Percentiles rank a stretch among this genome's conserved stretches.
phyloP scores from a whole-genome alignment of 2,888 invertebrate genomes.

The Lucinisca nassula region DNA sequence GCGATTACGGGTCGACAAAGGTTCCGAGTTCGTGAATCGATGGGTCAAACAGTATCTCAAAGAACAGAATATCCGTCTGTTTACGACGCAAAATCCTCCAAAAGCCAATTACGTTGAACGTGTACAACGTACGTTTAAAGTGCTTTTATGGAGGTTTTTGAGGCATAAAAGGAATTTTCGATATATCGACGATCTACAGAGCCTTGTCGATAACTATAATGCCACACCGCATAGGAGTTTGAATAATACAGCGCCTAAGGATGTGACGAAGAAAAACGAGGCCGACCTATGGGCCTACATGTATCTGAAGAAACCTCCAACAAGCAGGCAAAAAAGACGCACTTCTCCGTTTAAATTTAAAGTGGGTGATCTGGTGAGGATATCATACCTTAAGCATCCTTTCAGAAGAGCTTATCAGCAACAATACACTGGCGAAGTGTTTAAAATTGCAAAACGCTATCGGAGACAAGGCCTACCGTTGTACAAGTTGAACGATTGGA shows the following conservation, averaged over 20 bases:
- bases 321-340: neutral
- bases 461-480: neutral
- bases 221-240: conserved; percentile 13
- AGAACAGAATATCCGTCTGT: neutral
- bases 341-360: conserved; percentile 7
- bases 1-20: conserved; percentile 21
- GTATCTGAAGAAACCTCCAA: neutral
- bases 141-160: conserved; percentile 3
- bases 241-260: conserved; percentile 1
- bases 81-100: conserved; percentile 12
- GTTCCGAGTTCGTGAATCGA: conserved; percentile 24
- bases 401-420: conserved; percentile 1
- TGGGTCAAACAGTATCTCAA: conserved; percentile 15
- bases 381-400: neutral
- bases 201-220: conserved; percentile 23
- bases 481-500: neutral
- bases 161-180: conserved; percentile 26
- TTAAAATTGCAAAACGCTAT: conserved; percentile 4
- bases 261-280: conserved; percentile 25
- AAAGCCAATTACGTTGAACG: conserved; percentile 29
- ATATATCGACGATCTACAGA: conserved; percentile 31
- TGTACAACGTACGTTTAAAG: conserved; percentile 2
- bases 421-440: neutral
- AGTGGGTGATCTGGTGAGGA: conserved; percentile 6
- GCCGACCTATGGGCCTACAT: conserved; percentile 29